Conservation (phyloP, 2,113 vertebrate species). For the Carettochelys insculpta region DNA sequence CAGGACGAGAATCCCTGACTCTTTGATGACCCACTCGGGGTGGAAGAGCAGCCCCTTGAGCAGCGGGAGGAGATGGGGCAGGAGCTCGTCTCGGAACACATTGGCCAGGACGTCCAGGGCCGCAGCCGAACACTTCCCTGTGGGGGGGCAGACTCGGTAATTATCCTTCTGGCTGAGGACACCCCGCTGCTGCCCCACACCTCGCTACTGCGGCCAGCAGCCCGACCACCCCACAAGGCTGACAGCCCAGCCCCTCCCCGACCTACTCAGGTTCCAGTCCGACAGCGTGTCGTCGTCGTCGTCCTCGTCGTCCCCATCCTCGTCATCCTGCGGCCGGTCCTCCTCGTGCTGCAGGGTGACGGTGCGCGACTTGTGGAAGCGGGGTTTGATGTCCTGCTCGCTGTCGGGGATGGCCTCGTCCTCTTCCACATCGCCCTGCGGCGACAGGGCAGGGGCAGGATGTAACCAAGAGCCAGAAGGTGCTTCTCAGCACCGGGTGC, state of each 20-base stretch:
- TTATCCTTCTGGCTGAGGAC: too few relatives aligned
- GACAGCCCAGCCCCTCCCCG: neutral
- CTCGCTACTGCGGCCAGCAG: too few relatives aligned
- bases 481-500: neutral
- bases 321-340: conserved; percentile 84
- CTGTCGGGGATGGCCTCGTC: conserved; percentile 92
- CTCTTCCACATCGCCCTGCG: conserved; percentile 92
- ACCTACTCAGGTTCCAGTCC: conserved; percentile 95
- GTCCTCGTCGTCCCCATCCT: conserved; percentile 90
- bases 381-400: conserved; percentile 96
- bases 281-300: conserved; percentile 90
- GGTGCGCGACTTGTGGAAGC: conserved; percentile 95
- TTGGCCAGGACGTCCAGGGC: conserved; percentile 93
- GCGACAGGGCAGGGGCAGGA: rapidly evolving
- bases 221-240: neutral
- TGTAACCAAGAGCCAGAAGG: rapidly evolving
- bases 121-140: conserved; percentile 92
- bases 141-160: neutral
- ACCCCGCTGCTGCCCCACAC: too few relatives aligned
- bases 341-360: conserved; percentile 95
- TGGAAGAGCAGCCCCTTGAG: conserved; percentile 94
- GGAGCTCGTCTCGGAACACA: conserved; percentile 92
- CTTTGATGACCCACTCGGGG: conserved; percentile 95
- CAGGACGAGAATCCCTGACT: conserved; percentile 92
- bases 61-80: conserved; percentile 90